phyloP scores from a whole-genome alignment of 2,888 invertebrate species.

The Campoplex capitator region DNA sequence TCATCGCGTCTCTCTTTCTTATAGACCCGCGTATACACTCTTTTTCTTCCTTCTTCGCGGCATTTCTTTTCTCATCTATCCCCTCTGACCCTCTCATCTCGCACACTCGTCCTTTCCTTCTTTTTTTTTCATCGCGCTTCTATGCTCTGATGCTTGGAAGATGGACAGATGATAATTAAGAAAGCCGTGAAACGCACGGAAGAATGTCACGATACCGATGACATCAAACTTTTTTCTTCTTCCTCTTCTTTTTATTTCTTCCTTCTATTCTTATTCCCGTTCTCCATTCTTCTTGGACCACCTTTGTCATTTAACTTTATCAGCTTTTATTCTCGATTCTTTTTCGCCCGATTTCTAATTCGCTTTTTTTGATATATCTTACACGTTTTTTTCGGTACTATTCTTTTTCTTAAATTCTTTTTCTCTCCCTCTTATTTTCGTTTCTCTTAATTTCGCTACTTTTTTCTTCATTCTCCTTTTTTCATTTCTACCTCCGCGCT shows the following conservation, averaged over 20 bases:
- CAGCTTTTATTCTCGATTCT: neutral
- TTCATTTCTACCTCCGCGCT: too few relatives aligned
- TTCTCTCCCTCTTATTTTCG: neutral
- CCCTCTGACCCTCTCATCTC: conserved; percentile 26
- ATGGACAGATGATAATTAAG: conserved; percentile 85
- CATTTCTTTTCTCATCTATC: conserved; percentile 52
- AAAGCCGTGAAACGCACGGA: conserved; percentile 83
- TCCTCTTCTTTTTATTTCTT: conserved; percentile 48
- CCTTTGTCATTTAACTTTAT: conserved; percentile 32
- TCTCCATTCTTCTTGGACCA: neutral
- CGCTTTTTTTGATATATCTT: neutral
- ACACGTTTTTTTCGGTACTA: neutral
- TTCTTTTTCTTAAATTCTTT: neutral
- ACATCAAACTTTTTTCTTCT: conserved; percentile 59
- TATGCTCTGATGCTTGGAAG: conserved; percentile 79
- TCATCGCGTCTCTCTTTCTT: conserved; percentile 54
- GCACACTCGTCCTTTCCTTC: conserved; percentile 17
- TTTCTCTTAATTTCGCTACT: neutral
- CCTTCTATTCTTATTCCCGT: conserved; percentile 36
- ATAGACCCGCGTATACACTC: conserved; percentile 16
- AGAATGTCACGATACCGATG: conserved; percentile 79
- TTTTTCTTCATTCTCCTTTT: too few relatives aligned
- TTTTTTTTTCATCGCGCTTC: conserved; percentile 57
- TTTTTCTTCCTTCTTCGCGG: conserved; percentile 54
- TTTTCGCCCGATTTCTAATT: neutral